phyloP scores from a whole-genome alignment of 2,113 vertebrate genomes.

The Phylloscopus trochilus region DNA sequence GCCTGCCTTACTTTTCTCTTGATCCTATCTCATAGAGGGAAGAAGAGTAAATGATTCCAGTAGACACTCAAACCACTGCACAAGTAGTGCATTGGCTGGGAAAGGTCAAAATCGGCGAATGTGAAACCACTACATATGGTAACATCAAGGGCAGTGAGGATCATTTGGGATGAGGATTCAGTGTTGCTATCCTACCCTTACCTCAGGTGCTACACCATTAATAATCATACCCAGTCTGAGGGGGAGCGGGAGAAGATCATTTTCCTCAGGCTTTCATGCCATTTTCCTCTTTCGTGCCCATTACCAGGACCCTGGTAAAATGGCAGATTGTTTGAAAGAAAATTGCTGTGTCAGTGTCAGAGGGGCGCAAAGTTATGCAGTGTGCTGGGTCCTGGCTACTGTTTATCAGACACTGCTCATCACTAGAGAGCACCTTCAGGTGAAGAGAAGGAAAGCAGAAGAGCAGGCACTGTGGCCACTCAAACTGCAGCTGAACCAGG shows the following conservation, averaged over 20 bases:
- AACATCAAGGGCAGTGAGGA: neutral
- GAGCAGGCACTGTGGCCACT: neutral
- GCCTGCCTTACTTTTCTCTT: too few species aligned
- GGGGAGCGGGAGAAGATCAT: neutral
- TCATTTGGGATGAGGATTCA: neutral
- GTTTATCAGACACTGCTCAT: fast-evolving
- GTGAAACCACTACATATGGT: too few species aligned
- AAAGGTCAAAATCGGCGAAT: too few species aligned
- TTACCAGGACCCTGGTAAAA: neutral
- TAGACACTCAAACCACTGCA: too few species aligned
- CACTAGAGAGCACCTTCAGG: neutral
- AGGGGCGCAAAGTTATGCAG: neutral
- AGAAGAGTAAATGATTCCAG: too few species aligned
- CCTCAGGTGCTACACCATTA: fast-evolving
- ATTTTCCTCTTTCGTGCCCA: neutral
- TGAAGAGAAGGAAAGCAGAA: neutral
- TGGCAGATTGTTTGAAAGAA: neutral
- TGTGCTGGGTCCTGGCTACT: neutral
- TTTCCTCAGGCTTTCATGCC: neutral
- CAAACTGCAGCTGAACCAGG: neutral
- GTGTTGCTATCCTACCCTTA: neutral
- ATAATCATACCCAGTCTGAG: neutral
- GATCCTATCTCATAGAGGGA: too few species aligned
- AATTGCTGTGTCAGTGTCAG: neutral
- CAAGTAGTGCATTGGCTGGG: too few species aligned